Evolutionary conservation across 2,113 vertebrate genomes (phyloP).

Genomic region (Aspidoscelis tigris): DNA sequence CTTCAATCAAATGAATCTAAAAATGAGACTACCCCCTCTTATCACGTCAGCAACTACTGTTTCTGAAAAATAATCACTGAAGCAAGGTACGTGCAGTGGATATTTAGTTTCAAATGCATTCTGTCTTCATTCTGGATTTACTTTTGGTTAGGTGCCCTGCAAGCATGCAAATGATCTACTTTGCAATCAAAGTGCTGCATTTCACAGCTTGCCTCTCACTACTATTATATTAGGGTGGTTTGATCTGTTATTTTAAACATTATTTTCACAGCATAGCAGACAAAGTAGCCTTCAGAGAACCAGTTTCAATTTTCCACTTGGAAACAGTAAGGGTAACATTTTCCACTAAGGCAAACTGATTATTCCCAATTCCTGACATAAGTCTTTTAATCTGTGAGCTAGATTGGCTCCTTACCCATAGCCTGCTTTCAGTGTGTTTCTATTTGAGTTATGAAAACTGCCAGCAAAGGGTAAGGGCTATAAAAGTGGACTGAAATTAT

Average conservation of each 20-base stretch:
- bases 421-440: conserved; percentile 59
- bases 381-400: conserved; percentile 73
- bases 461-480: conserved; percentile 21
- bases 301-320: conserved; percentile 79
- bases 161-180: conserved; percentile 60
- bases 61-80: conserved; percentile 33
- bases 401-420: conserved; percentile 55
- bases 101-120: conserved; percentile 47
- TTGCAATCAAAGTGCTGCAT: conserved; percentile 65
- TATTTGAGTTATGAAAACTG: conserved; percentile 52
- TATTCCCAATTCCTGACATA: conserved; percentile 70
- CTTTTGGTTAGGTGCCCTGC: conserved; percentile 61
- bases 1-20: background rate
- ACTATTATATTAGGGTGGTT: conserved; percentile 65
- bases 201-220: conserved; percentile 67
- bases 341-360: conserved; percentile 76
- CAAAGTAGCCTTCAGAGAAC: conserved; percentile 76
- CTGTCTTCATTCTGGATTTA: conserved; percentile 53
- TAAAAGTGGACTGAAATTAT: conserved; percentile 6
- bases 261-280: conserved; percentile 71
- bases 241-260: conserved; percentile 76
- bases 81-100: conserved; percentile 18
- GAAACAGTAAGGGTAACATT: conserved; percentile 77
- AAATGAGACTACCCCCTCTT: background rate
- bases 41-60: background rate